Conservation (phyloP, 2,888 invertebrate genomes). For the Dexiosoma caninum region DNA sequence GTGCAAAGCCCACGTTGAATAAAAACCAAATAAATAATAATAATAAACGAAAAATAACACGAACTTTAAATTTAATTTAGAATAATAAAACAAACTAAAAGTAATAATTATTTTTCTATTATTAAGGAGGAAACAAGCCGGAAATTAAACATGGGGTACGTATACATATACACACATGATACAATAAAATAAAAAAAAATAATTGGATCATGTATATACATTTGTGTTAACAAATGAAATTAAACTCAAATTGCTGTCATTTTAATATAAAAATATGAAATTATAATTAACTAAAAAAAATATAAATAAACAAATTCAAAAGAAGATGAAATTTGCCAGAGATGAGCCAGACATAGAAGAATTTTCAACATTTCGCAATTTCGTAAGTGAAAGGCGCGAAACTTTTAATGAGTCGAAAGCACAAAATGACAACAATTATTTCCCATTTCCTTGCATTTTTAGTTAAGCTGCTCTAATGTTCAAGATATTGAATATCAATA, state of each 20-base stretch:
- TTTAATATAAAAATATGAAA: not conserved
- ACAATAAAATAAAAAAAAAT: too few relatives aligned
- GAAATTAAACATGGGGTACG: constrained; percentile 46
- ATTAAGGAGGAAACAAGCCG: not conserved
- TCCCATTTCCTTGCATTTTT: not conserved
- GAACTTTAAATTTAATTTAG: not conserved
- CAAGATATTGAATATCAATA: constrained; percentile 63
- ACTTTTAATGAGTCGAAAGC: not conserved
- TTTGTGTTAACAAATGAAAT: not conserved
- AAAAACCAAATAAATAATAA: not conserved
- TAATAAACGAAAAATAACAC: not conserved
- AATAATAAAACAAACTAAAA: too few relatives aligned
- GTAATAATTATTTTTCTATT: too few relatives aligned
- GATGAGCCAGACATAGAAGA: constrained; percentile 8
- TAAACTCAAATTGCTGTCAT: not conserved
- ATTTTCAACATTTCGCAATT: constrained; percentile 49
- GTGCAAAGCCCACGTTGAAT: not conserved
- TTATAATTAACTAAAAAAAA: not conserved
- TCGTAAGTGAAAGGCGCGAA: constrained; percentile 29
- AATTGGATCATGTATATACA: too few relatives aligned
- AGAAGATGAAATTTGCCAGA: not conserved
- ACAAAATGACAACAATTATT: not conserved
- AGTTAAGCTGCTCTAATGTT: constrained; percentile 64
- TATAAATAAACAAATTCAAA: not conserved
- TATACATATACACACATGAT: constrained; percentile 7